Percentiles rank a stretch among this genome's conserved stretches.
phyloP scores from a whole-genome alignment of 2,113 vertebrate species.

The Redunca redunca region DNA sequence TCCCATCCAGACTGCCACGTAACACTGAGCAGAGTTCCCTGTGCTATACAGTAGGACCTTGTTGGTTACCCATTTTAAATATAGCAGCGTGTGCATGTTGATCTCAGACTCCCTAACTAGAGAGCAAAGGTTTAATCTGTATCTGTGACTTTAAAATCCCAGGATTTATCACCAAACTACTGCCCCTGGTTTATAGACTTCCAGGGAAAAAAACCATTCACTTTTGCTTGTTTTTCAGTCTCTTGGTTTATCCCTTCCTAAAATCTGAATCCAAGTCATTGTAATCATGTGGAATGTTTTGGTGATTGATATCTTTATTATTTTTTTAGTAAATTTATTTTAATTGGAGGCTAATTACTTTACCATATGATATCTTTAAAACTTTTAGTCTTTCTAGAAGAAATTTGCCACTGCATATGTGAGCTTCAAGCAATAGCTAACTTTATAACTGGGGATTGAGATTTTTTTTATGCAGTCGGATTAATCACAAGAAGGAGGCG shows the following conservation, averaged over 20 bases:
- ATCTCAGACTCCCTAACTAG: neutral
- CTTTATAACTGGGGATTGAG: neutral
- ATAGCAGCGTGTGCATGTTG: rapidly evolving
- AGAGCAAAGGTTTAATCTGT: neutral
- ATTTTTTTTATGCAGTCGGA: neutral
- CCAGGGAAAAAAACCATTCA: neutral
- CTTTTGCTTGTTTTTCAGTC: neutral
- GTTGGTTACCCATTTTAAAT: neutral
- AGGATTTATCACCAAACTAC: neutral
- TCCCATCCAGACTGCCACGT: neutral
- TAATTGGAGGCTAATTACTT: too few relatives aligned
- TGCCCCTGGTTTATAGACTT: neutral
- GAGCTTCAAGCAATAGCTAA: neutral
- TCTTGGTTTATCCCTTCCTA: neutral
- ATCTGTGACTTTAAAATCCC: neutral
- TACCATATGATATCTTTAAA: neutral
- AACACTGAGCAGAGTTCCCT: neutral
- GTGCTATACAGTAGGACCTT: neutral
- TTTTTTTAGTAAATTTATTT: too few relatives aligned
- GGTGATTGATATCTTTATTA: neutral
- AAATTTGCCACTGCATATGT: neutral
- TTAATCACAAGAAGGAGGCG: neutral
- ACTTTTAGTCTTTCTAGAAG: neutral
- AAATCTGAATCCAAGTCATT: neutral
- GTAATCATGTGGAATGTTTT: neutral